A percentile compares a stretch with the other conserved stretches of the same genome.
Evolutionary conservation across 2,113 vertebrate species (phyloP).

Genomic region (Leptobrachium leishanense): DNA sequence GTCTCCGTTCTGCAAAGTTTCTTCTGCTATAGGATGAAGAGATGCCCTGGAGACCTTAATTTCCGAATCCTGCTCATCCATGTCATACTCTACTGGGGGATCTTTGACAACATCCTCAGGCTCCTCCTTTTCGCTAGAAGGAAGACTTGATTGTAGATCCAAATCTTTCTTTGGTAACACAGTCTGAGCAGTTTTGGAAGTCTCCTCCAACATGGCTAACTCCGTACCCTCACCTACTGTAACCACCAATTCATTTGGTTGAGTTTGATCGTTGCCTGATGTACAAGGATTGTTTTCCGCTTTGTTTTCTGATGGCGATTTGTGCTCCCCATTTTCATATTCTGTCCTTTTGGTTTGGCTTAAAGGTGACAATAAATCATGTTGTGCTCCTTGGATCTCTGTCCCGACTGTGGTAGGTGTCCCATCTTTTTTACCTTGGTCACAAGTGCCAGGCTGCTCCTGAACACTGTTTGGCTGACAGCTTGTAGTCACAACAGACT

Average conservation of each 20-base stretch:
- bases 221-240: background rate
- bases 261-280: too few species aligned
- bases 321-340: background rate
- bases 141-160: background rate
- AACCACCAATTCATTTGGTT: background rate
- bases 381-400: background rate
- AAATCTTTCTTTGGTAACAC: background rate
- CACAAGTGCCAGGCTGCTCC: background rate
- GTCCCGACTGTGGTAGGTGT: background rate
- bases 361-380: constrained; percentile 17
- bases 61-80: constrained; percentile 38
- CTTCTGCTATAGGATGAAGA: constrained; percentile 53
- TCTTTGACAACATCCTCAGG: background rate
- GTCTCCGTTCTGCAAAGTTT: constrained; percentile 53
- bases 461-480: background rate
- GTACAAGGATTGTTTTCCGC: background rate
- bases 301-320: background rate
- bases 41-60: constrained; percentile 5
- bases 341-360: background rate
- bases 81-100: accelerated
- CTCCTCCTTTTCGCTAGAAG: constrained; percentile 24
- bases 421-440: background rate
- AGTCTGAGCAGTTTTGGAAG: background rate
- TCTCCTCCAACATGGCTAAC: background rate
- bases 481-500: constrained; percentile 10